Percentiles rank a stretch among this genome's conserved stretches.
These are phyloP conservation scores for Ctenopoma multispine DNA, from an alignment of 2,797 vertebrate genomes.

Conservation along the genomic window DNA sequence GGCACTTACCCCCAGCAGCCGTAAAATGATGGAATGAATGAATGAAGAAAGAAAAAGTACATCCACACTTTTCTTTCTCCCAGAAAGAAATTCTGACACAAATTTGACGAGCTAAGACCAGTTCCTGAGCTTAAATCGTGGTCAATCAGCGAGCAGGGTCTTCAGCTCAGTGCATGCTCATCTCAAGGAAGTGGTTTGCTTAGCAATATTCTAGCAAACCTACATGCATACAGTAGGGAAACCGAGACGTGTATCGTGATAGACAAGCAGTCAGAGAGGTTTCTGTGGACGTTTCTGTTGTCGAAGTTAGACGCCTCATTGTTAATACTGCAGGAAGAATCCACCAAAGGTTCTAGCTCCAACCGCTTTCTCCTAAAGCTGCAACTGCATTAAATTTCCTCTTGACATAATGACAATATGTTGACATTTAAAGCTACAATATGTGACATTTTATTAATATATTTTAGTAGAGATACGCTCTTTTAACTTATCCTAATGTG, in stretches of 20 bases:
- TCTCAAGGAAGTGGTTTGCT: constrained; percentile 66
- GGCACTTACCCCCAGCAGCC: not conserved
- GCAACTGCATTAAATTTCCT: no score
- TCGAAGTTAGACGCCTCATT: not conserved
- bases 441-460: no score
- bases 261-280: constrained; percentile 18
- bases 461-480: no score
- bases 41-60: not conserved
- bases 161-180: not conserved
- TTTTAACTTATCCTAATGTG: no score
- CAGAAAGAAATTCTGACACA: not conserved
- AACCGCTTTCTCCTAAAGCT: no score
- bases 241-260: constrained; percentile 39
- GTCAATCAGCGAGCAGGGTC: not conserved
- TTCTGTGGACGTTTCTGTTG: constrained; percentile 44
- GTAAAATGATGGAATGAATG: not conserved
- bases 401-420: no score
- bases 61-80: not conserved
- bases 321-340: not conserved
- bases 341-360: no score
- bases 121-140: not conserved
- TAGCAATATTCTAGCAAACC: constrained; percentile 46
- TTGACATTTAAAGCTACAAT: no score
- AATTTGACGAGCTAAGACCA: not conserved
- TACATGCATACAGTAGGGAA: constrained; percentile 27